A percentile compares a stretch with the other conserved stretches of the same genome.
These are phyloP conservation scores for Phortica variegata DNA, from an alignment of 1,140 invertebrate species.

Conservation along the genomic window DNA sequence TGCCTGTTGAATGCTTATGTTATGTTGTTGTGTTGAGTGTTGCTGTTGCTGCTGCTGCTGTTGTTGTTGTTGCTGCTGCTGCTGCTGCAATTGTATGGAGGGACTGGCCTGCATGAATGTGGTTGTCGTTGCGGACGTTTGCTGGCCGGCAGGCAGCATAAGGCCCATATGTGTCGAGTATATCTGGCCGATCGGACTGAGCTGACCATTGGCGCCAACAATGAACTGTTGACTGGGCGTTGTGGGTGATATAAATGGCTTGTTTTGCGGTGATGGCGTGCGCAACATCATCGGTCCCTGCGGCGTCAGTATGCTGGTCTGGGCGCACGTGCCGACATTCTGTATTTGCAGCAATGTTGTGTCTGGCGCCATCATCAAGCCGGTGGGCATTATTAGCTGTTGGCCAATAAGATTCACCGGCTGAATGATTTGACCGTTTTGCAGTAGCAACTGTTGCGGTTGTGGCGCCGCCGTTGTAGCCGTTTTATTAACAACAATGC, in stretches of 20 bases:
- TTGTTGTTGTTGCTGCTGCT: slow-evolving; percentile 47
- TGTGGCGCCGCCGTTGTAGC: slow-evolving; percentile 66
- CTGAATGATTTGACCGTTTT: slow-evolving; percentile 61
- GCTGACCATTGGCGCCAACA: slow-evolving; percentile 68
- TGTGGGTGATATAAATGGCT: slow-evolving; percentile 75
- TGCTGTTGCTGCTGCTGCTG: slow-evolving; percentile 40
- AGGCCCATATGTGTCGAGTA: slow-evolving; percentile 78
- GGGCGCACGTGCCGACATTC: slow-evolving; percentile 62
- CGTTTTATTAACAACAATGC: slow-evolving; percentile 63
- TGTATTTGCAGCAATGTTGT: slow-evolving; percentile 74
- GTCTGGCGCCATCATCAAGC: slow-evolving; percentile 73
- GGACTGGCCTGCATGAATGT: slow-evolving; percentile 67
- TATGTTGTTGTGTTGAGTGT: slow-evolving; percentile 3
- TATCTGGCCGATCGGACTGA: slow-evolving; percentile 72
- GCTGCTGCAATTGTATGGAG: slow-evolving; percentile 60
- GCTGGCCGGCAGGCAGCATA: slow-evolving; percentile 62
- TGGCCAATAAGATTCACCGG: slow-evolving; percentile 81
- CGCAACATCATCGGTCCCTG: slow-evolving; percentile 72
- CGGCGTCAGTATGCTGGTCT: slow-evolving; percentile 40
- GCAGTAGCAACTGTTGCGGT: slow-evolving; percentile 71
- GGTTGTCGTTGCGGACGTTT: slow-evolving; percentile 31
- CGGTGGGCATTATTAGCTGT: slow-evolving; percentile 79
- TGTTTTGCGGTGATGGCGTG: slow-evolving; percentile 70
- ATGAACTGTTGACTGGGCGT: slow-evolving; percentile 69
- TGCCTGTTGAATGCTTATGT: slow-evolving; percentile 6